These are phyloP conservation scores for Malaclemys terrapin DNA, from an alignment of 2,113 vertebrate genomes.

Conservation along the genomic window DNA sequence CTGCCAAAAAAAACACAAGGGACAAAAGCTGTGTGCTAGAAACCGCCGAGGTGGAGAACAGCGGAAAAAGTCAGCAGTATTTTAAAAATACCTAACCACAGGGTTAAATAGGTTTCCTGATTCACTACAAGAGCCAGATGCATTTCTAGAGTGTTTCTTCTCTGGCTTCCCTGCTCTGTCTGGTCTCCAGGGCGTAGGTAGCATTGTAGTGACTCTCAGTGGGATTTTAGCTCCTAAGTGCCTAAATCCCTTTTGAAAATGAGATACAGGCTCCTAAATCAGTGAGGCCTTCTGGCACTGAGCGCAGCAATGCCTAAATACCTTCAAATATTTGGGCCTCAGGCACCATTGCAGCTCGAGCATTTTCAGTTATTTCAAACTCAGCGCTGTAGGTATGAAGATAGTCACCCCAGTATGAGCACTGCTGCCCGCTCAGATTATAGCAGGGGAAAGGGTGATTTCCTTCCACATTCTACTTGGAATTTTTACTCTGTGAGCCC, in stretches of 20 bases:
- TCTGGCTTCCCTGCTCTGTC: background rate
- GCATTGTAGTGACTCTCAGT: background rate
- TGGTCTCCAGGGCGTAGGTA: rapidly evolving
- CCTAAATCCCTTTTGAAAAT: background rate
- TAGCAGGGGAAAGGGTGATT: background rate
- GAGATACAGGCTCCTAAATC: background rate
- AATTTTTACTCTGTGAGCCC: background rate
- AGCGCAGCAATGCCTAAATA: background rate
- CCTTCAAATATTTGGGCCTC: background rate
- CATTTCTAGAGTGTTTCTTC: background rate
- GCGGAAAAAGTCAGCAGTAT: background rate
- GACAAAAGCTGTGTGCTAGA: background rate
- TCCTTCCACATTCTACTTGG: rapidly evolving
- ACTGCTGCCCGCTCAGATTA: background rate
- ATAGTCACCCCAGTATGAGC: background rate
- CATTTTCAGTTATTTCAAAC: background rate
- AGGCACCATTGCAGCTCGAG: background rate
- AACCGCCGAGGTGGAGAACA: background rate
- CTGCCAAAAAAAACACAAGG: background rate
- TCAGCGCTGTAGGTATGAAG: background rate
- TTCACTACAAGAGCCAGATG: rapidly evolving
- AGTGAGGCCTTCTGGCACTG: background rate
- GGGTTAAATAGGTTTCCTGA: background rate
- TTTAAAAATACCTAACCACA: background rate
- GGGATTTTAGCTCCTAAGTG: background rate